These are phyloP conservation scores for Acromyrmex echinatior DNA, from an alignment of 1,140 invertebrate genomes.

Conservation along the genomic window DNA sequence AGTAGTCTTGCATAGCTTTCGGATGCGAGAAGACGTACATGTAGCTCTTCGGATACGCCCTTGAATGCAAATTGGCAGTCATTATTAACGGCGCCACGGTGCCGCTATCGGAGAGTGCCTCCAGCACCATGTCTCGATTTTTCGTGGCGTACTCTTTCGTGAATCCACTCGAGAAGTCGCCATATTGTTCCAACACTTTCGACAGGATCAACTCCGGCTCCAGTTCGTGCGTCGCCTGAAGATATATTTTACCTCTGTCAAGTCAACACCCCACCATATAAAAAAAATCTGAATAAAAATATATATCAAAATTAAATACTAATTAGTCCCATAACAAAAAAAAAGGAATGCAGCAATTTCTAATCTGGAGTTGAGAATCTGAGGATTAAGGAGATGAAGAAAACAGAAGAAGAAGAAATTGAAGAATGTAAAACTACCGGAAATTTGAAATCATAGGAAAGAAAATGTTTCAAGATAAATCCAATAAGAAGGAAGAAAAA, in stretches of 20 bases:
- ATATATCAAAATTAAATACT: too few species aligned
- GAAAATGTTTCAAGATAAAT: constrained; percentile 6
- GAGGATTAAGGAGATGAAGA: neutral
- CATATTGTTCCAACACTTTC: constrained; percentile 88
- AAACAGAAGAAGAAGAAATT: neutral
- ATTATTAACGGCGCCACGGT: constrained; percentile 91
- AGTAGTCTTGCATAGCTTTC: constrained; percentile 82
- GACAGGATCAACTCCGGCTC: constrained; percentile 89
- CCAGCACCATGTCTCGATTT: constrained; percentile 93
- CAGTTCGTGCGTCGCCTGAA: constrained; percentile 85
- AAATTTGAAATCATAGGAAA: neutral
- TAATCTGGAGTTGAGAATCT: neutral
- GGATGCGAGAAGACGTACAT: constrained; percentile 95
- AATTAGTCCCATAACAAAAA: too few species aligned
- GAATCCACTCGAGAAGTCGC: constrained; percentile 75
- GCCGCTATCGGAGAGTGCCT: constrained; percentile 95
- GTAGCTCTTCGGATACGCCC: constrained; percentile 92
- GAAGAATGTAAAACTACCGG: neutral
- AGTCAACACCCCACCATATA: too few species aligned
- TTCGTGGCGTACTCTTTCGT: constrained; percentile 77
- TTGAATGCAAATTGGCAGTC: constrained; percentile 91
- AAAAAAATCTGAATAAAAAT: too few species aligned
- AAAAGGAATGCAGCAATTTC: neutral
- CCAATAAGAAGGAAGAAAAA: neutral
- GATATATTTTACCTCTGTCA: neutral